Evolutionary conservation across 2,113 vertebrate species (phyloP).

Genomic region (Xerus inauris): DNA sequence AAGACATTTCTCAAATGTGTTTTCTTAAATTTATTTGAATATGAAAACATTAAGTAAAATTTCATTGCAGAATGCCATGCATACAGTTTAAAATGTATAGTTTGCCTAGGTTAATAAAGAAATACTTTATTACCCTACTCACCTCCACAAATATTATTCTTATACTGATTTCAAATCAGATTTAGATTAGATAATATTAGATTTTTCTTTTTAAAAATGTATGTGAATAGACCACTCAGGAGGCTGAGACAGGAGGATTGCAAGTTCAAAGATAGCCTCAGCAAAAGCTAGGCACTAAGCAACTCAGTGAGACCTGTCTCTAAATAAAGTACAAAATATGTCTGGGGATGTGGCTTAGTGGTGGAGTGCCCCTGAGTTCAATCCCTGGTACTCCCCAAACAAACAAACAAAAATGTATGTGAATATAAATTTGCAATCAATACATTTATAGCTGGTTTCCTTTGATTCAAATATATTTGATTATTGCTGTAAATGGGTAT

Average conservation of each 20-base stretch:
- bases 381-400: too few relatives aligned
- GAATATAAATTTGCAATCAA: neutral
- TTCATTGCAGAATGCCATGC: neutral
- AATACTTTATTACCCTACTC: rapidly evolving
- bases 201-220: neutral
- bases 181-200: neutral
- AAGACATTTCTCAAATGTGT: neutral
- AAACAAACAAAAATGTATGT: neutral
- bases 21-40: neutral
- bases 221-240: too few relatives aligned
- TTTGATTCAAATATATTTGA: neutral
- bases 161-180: neutral
- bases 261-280: too few relatives aligned
- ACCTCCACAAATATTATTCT: neutral
- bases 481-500: neutral
- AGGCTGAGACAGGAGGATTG: too few relatives aligned
- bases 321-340: too few relatives aligned
- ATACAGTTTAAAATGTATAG: neutral
- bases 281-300: too few relatives aligned
- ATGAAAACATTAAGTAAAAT: neutral
- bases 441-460: neutral
- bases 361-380: too few relatives aligned
- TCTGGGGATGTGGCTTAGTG: too few relatives aligned
- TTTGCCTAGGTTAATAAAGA: neutral
- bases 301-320: too few relatives aligned